Evolutionary conservation across 1,140 invertebrate species (phyloP).

Genomic region (Drosophila lacteicornis): DNA sequence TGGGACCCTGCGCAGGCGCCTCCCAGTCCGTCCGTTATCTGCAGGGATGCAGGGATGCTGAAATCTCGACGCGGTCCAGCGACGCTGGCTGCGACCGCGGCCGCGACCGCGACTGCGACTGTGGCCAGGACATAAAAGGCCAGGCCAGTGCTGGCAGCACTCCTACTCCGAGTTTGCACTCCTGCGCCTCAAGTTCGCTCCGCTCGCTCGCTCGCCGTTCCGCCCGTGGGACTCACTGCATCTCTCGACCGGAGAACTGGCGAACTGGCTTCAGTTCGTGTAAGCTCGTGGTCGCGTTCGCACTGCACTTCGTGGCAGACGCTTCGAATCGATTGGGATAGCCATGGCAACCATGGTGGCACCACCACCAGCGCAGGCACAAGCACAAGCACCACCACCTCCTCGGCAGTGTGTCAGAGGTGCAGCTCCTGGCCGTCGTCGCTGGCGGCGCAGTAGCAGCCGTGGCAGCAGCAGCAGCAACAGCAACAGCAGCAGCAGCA

Average conservation of each 20-base stretch:
- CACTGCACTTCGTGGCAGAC: slow-evolving; percentile 55
- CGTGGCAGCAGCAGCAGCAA: slow-evolving; percentile 13
- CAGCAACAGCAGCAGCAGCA: slow-evolving; percentile 29
- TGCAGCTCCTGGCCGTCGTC: slow-evolving; percentile 48
- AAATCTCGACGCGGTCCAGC: slow-evolving; percentile 63
- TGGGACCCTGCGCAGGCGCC: slow-evolving; percentile 59
- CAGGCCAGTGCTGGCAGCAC: slow-evolving; percentile 61
- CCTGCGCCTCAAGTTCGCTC: slow-evolving; percentile 65
- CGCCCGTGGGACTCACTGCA: slow-evolving; percentile 6
- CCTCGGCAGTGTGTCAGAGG: slow-evolving; percentile 49
- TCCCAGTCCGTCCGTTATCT: not conserved
- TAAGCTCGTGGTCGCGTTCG: slow-evolving; percentile 66
- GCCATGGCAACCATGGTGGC: slow-evolving; percentile 61
- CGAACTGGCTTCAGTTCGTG: slow-evolving; percentile 62
- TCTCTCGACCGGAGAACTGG: slow-evolving; percentile 3
- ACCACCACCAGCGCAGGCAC: slow-evolving; percentile 21
- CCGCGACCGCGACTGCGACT: slow-evolving; percentile 27
- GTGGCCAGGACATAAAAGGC: slow-evolving; percentile 77
- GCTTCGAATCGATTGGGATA: slow-evolving; percentile 69
- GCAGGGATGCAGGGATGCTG: slow-evolving; percentile 17
- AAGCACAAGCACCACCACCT: slow-evolving; percentile 15
- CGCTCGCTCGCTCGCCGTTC: slow-evolving; percentile 14
- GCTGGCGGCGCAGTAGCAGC: slow-evolving; percentile 18
- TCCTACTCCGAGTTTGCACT: slow-evolving; percentile 78
- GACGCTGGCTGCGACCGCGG: slow-evolving; percentile 36